phyloP scores from a whole-genome alignment of 2,888 invertebrate genomes.

The Gymnoscelis rufifasciata region DNA sequence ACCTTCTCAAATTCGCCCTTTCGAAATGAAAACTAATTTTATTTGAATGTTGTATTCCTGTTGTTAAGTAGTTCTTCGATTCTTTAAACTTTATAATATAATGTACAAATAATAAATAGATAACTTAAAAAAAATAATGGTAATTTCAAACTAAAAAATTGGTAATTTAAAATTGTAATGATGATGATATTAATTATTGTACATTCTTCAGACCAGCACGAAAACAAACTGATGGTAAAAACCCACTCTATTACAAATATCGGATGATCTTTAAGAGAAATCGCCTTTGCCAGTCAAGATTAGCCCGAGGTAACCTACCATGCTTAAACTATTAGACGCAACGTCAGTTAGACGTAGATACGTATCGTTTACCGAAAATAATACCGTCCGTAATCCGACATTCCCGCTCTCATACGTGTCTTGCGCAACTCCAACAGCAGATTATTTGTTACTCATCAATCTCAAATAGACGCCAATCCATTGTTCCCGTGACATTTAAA shows the following conservation, averaged over 20 bases:
- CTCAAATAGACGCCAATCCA: conserved; percentile 69
- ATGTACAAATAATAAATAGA: too few species aligned
- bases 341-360: conserved; percentile 65
- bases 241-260: conserved; percentile 29
- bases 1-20: conserved; percentile 50
- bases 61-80: too few species aligned
- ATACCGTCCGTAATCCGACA: conserved; percentile 67
- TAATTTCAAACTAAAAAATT: too few species aligned
- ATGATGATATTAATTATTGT: too few species aligned
- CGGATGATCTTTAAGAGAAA: conserved; percentile 44
- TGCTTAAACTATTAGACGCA: conserved; percentile 67
- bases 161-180: too few species aligned
- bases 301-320: conserved; percentile 48
- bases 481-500: conserved; percentile 76
- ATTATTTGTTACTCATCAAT: conserved; percentile 74
- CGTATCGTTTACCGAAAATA: conserved; percentile 74
- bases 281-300: conserved; percentile 62
- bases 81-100: too few species aligned
- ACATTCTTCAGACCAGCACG: background rate
- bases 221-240: background rate
- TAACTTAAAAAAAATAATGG: too few species aligned
- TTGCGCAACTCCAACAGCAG: conserved; percentile 65
- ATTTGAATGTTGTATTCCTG: conserved; percentile 40
- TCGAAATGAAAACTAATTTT: conserved; percentile 57
- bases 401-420: conserved; percentile 54